Base-by-base conservation (phyloP, 2,113 vertebrate genomes). In the Prunella himalayana region DNA sequence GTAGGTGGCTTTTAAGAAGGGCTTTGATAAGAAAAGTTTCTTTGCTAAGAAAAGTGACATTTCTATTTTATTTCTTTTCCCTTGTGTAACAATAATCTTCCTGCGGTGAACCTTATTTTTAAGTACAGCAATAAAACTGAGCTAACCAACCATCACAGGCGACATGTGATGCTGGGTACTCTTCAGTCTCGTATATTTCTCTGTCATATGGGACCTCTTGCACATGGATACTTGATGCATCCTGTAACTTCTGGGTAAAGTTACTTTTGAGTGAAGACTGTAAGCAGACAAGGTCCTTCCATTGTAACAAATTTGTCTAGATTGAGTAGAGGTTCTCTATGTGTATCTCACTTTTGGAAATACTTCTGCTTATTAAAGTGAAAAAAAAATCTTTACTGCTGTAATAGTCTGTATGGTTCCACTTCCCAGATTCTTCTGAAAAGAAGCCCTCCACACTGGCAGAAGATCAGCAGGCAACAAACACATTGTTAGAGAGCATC, bases 401-500 rank as follows among this genome's bases (percentile, higher is more conserved):
- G 9, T 79, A 64, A 56, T 53, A 79, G 25, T 81, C 47, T 94
- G 3, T 82, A 49, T 2, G 35, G 5, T 28, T 90, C 3, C 56
- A 7, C 89, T 96, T 88, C 30, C 7, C 89, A 98, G 98, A 97
- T 97, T 97, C 96, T 98, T 98, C 98, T 97, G 98, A 98, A 92
- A 99, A 98, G 96, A 99, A 98, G 83, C 90, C 89, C 3, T 98
- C 98, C 8, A 68, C 98, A 82, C 96, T 98, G 59, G 97, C 98
- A 69, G 99, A 99, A 91, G 97, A 98, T 69, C 98, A 99, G 90
- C 98, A 99, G 94, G 98, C 98, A 97, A 98, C 96, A 65, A 98
- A 97, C 16, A 92, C 97, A 71, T 98, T 99, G 90, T 97, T 99
- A 54, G 99, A 99, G 94, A 98, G 95, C 44, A 98, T 99, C 72